Base-by-base conservation (phyloP, 2,888 invertebrate genomes). In the Orthonevra nobilis region DNA sequence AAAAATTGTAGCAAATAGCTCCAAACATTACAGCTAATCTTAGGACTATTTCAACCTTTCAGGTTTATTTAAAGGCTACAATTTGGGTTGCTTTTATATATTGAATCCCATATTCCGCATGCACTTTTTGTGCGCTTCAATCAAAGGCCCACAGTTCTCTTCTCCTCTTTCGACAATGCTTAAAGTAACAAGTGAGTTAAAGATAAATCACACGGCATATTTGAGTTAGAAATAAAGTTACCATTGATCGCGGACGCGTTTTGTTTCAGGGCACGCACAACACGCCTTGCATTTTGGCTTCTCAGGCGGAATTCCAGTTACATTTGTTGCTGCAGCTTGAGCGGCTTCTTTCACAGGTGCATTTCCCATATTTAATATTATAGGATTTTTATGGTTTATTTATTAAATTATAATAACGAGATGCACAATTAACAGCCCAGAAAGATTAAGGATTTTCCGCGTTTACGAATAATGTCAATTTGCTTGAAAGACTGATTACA, bases 181-280 rank as follows among this genome's bases (percentile, higher is more conserved):
- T 91, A 72, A 93, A 93, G 81, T 81, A 81, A 83, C 81, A 82
- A 82, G n/a, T n/a, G n/a, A n/a, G n/a, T n/a, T n/a, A n/a, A n/a
- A n/a, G n/a, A n/a, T n/a, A n/a, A n/a, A n/a, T n/a, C n/a, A n/a
- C n/a, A n/a, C n/a, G 6, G 1, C 17, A 4, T 9, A 26, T 2
- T 50, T 2, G 36, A 42, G 17, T 5, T 61, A 64, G 15, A 17
- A 48, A 26, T 10, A 30, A 19, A 66, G 81, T 91, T 91, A 97
- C 97, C 98, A 98, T 82, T 93, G 92, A 90, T 98, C 98, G 85
- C 98, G 91, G 26, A 90, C 93, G 89, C 92, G 92, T 89, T 97
- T 98, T 0, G 98, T 98, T 90, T 98, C 98, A 0, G 98, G 98
- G 89, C 98, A 98, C 2, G 98, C 98, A 90, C 98, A 98, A 86